A percentile compares a stretch with the other conserved stretches of the same genome.
These are phyloP conservation scores for Plagodis pulveraria DNA, from an alignment of 2,888 invertebrate species.

Conservation along the genomic window DNA sequence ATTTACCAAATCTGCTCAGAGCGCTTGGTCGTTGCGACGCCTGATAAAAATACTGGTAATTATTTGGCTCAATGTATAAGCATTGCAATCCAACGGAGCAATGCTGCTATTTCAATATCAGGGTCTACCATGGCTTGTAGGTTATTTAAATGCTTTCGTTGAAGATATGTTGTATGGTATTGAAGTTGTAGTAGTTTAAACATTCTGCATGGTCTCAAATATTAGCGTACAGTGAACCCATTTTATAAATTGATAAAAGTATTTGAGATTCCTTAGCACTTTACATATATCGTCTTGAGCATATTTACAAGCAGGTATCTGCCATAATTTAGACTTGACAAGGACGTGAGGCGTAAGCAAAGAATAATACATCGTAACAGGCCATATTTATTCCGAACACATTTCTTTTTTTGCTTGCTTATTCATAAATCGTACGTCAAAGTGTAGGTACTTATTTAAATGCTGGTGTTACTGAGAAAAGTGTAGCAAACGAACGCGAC, in stretches of 20 bases:
- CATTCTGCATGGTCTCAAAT: not conserved
- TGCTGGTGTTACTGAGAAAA: slow-evolving; percentile 13
- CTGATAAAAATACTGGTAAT: too few relatives aligned
- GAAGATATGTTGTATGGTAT: too few relatives aligned
- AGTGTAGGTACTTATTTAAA: slow-evolving; percentile 24
- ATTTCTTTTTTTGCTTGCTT: slow-evolving; percentile 32
- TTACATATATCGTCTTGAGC: slow-evolving; percentile 8
- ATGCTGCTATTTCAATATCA: too few relatives aligned
- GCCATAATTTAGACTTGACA: slow-evolving; percentile 35
- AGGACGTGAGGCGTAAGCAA: slow-evolving; percentile 24
- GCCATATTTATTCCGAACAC: slow-evolving; percentile 30
- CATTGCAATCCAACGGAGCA: too few relatives aligned
- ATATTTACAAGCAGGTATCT: slow-evolving; percentile 22
- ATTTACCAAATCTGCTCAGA: too few relatives aligned
- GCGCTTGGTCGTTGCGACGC: too few relatives aligned
- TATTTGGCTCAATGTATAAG: too few relatives aligned
- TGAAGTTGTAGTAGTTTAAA: too few relatives aligned
- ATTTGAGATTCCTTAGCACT: not conserved
- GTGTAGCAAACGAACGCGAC: slow-evolving; percentile 1
- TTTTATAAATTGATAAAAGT: slow-evolving; percentile 8
- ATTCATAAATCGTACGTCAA: slow-evolving; percentile 29
- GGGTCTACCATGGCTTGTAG: too few relatives aligned
- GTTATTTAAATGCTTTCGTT: too few relatives aligned
- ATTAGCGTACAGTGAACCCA: not conserved
- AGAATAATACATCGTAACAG: slow-evolving; percentile 31